Evolutionary conservation across 2,797 vertebrate genomes (phyloP).

Genomic region (Agapornis canus): DNA sequence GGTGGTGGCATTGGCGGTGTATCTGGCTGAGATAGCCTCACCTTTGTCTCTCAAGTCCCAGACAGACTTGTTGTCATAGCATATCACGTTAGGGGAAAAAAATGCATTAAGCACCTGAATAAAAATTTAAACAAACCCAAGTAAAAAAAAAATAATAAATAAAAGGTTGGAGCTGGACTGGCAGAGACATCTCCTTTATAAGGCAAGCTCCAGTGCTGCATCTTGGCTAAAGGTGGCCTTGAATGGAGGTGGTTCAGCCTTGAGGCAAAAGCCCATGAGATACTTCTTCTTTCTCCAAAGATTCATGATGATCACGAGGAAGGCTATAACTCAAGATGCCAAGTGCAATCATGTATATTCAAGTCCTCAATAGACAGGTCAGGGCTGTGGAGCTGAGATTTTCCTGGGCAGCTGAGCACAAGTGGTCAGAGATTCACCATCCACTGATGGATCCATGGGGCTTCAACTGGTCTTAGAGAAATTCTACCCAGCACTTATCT

Average conservation of each 20-base stretch:
- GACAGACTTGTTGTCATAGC: too few species aligned
- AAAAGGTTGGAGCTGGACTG: neutral
- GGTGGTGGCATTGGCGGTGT: neutral
- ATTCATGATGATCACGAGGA: fast-evolving
- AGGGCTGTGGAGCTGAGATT: neutral
- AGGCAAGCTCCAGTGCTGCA: fast-evolving
- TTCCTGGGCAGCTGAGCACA: neutral
- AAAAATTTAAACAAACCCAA: neutral
- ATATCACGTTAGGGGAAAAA: neutral
- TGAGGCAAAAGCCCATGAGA: neutral
- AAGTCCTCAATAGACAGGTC: too few species aligned
- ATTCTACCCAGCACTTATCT: neutral
- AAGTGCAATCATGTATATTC: neutral
- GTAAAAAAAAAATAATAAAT: neutral
- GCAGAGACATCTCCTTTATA: neutral
- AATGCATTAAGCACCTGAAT: neutral
- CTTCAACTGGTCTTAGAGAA: neutral
- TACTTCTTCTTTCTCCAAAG: neutral
- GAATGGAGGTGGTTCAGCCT: neutral
- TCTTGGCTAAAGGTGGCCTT: neutral
- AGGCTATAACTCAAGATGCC: too few species aligned
- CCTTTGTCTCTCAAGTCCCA: neutral
- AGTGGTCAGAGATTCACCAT: neutral
- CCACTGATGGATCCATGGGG: neutral
- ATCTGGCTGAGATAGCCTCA: neutral